Percentiles rank a stretch among this genome's conserved stretches.
Conservation (phyloP, 2,888 invertebrate genomes). For the Linnaemya vulpina region DNA sequence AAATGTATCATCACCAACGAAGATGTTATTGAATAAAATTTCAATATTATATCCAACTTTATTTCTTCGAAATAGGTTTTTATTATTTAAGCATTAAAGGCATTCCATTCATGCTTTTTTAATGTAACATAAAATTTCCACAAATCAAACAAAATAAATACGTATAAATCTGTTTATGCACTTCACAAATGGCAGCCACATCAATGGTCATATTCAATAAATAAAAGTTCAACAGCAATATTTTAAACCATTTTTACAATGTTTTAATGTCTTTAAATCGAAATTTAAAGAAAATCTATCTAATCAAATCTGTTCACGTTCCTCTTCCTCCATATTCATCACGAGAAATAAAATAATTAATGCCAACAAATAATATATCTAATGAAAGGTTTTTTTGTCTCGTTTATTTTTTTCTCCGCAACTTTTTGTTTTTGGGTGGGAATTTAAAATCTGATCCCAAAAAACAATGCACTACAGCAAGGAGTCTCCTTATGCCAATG, state of each 20-base stretch:
- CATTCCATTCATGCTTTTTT: too few species aligned
- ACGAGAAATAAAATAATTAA: not conserved
- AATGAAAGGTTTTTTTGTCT: constrained; percentile 36
- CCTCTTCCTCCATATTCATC: constrained; percentile 44
- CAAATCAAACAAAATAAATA: too few species aligned
- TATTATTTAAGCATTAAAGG: too few species aligned
- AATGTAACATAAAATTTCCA: too few species aligned
- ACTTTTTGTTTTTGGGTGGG: constrained; percentile 41
- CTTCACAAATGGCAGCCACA: too few species aligned
- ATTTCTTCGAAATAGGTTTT: too few species aligned
- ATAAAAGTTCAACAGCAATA: not conserved
- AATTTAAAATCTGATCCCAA: constrained; percentile 27
- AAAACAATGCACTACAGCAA: constrained; percentile 71
- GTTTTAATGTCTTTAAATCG: not conserved
- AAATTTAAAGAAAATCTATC: constrained; percentile 9
- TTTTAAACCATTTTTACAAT: constrained; percentile 31
- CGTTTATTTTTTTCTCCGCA: constrained; percentile 53
- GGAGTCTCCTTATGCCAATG: constrained; percentile 83
- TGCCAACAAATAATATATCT: constrained; percentile 32
- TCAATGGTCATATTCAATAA: too few species aligned
- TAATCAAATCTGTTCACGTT: constrained; percentile 35
- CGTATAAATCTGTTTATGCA: too few species aligned
- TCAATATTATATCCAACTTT: too few species aligned
- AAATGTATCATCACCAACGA: too few species aligned
- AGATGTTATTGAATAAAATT: too few species aligned